Evolutionary conservation across 1,140 invertebrate genomes (phyloP), one percentile per base, ranked within the genome.

Genomic region (Cyclargus thomasi): DNA sequence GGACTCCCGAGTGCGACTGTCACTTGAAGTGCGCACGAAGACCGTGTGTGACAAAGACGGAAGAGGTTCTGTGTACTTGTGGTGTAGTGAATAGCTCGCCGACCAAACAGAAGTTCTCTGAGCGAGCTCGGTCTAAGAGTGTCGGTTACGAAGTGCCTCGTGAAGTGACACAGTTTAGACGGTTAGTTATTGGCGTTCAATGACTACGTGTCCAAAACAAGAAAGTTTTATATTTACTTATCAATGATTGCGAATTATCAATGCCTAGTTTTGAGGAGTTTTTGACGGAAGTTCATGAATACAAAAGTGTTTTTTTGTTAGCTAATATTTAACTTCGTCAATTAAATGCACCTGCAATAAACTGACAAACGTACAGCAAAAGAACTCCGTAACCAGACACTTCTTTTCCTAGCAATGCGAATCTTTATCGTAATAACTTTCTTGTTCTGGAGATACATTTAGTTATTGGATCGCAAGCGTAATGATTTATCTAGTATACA

Each of bases 91-190:
- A 75, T 53, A 81, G 72, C 16, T 14, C 68, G 23, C 65, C 75
- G 62, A 73, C 79, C 68, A 79, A 77, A 70, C 71, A 74, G 59
- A 80, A 82, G 67, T 83, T 79, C 62, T 68, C 75, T 11, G 86
- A 90, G 64, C 79, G 87, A 36, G 87, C 81, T 55, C 83, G 87
- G 11, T 90, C 87, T 53, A 90, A 90, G 76, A 90, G 87, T 81
- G 85, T 90, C 55, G 87, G 86, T 23, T 90, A 90, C 67, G 87
- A 88, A 74, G 81, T 82, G 21, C 78, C 88, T 18, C 81, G 85
- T 64, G 86, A 88, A 83, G 85, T 90, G 78, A 82, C 86, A 64
- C 85, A 85, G 67, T 90, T 90, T 67, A 81, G 87, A 69, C 87
- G 87, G 87, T 90, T 84, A 90, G 87, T 36, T 67, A 0, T 17